A percentile compares a stretch with the other conserved stretches of the same genome.
Evolutionary conservation across 2,888 invertebrate species (phyloP).

Genomic region (Deroplatys truncata): DNA sequence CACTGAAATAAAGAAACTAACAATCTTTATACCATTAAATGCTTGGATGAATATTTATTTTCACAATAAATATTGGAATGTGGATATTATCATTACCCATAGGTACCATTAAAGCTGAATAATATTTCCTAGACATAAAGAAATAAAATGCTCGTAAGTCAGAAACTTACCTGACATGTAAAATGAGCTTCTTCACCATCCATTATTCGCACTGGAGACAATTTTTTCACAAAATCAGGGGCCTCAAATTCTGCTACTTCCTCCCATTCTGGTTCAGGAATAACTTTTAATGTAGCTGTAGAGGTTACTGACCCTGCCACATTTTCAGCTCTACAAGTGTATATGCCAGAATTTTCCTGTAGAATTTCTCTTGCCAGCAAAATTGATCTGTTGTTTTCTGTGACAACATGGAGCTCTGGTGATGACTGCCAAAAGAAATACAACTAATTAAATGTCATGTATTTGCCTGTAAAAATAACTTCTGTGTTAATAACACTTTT

Average conservation of each 20-base stretch:
- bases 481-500: not conserved
- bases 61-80: not conserved
- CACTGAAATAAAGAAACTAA: too few species aligned
- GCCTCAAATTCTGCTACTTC: constrained; percentile 55
- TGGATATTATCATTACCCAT: too few species aligned
- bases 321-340: constrained; percentile 87
- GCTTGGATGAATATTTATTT: not conserved
- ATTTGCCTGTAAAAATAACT: not conserved
- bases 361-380: constrained; percentile 69
- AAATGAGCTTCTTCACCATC: constrained; percentile 82
- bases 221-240: constrained; percentile 71
- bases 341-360: constrained; percentile 66
- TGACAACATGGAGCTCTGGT: constrained; percentile 66
- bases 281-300: constrained; percentile 65
- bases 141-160: not conserved
- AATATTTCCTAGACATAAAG: not conserved
- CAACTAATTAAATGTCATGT: not conserved
- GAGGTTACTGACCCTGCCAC: constrained; percentile 85
- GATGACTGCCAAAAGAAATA: constrained; percentile 48
- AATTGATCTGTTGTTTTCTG: constrained; percentile 73
- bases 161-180: constrained; percentile 52
- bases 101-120: not conserved
- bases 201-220: constrained; percentile 75
- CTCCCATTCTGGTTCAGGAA: constrained; percentile 52
- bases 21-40: too few species aligned